These are phyloP conservation scores for Nymphalis urticae DNA, from an alignment of 2,888 invertebrate genomes.

Conservation along the genomic window DNA sequence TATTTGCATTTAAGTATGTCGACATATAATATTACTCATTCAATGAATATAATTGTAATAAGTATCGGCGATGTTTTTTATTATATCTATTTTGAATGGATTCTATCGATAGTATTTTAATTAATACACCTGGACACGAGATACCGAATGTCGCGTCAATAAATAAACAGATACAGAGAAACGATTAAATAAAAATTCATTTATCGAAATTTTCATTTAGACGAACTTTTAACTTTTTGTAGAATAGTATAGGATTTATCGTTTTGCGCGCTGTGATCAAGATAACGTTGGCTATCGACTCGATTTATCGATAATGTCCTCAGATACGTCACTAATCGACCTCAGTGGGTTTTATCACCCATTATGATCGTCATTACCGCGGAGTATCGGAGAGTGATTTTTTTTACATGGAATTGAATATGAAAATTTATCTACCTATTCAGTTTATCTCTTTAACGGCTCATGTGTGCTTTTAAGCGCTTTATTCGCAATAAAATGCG, in stretches of 20 bases:
- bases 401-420: conserved; percentile 44
- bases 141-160: not conserved
- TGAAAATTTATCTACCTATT: conserved; percentile 32
- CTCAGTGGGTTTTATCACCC: conserved; percentile 67
- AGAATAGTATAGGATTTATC: conserved; percentile 58
- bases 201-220: conserved; percentile 31
- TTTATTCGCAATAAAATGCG: conserved; percentile 5
- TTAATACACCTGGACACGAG: conserved; percentile 9
- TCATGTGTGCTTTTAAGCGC: not conserved
- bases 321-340: conserved; percentile 75
- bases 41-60: not conserved
- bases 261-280: conserved; percentile 63
- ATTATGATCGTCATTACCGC: conserved; percentile 69
- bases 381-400: conserved; percentile 46
- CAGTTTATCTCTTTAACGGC: conserved; percentile 8
- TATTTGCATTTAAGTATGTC: not conserved
- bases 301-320: conserved; percentile 72
- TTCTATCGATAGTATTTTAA: not conserved
- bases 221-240: conserved; percentile 28
- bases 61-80: not conserved
- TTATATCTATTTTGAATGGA: conserved; percentile 4
- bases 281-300: conserved; percentile 65
- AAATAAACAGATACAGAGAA: conserved; percentile 15
- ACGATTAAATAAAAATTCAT: conserved; percentile 18
- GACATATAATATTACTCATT: not conserved